phyloP scores from a whole-genome alignment of 2,888 invertebrate genomes.

The Apeira syringaria region DNA sequence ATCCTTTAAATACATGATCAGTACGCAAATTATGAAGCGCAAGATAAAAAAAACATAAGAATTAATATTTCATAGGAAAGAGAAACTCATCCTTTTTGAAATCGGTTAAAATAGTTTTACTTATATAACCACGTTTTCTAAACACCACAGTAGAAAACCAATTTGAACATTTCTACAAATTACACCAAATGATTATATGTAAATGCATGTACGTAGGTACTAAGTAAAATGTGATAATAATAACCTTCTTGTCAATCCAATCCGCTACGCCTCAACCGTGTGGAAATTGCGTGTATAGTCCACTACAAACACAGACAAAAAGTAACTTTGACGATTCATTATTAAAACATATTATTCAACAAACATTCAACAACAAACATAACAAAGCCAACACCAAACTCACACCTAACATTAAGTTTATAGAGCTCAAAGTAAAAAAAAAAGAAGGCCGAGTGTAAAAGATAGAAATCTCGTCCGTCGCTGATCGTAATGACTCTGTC shows the following conservation, averaged over 20 bases:
- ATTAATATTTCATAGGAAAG: too few species aligned
- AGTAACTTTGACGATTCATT: constrained; percentile 32
- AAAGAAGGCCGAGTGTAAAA: constrained; percentile 25
- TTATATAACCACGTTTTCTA: background rate
- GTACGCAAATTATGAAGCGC: too few species aligned
- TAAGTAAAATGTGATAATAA: constrained; percentile 81
- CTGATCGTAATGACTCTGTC: constrained; percentile 78
- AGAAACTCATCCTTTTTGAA: too few species aligned
- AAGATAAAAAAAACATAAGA: too few species aligned
- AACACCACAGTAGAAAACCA: constrained; percentile 27
- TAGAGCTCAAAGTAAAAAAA: constrained; percentile 42
- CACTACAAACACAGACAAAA: constrained; percentile 37
- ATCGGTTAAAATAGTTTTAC: too few species aligned
- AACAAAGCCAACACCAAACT: constrained; percentile 24
- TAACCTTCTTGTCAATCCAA: constrained; percentile 80
- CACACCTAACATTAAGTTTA: constrained; percentile 19
- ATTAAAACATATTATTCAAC: constrained; percentile 51
- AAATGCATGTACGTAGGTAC: constrained; percentile 53
- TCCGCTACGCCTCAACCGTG: constrained; percentile 73
- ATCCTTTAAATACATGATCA: too few species aligned
- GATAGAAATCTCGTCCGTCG: constrained; percentile 74
- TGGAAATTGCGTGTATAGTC: constrained; percentile 56
- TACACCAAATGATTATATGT: constrained; percentile 58
- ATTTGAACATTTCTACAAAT: constrained; percentile 54
- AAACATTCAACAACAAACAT: constrained; percentile 24